Evolutionary conservation across 2,888 invertebrate genomes (phyloP).

Genomic region (Heliconius aoede): DNA sequence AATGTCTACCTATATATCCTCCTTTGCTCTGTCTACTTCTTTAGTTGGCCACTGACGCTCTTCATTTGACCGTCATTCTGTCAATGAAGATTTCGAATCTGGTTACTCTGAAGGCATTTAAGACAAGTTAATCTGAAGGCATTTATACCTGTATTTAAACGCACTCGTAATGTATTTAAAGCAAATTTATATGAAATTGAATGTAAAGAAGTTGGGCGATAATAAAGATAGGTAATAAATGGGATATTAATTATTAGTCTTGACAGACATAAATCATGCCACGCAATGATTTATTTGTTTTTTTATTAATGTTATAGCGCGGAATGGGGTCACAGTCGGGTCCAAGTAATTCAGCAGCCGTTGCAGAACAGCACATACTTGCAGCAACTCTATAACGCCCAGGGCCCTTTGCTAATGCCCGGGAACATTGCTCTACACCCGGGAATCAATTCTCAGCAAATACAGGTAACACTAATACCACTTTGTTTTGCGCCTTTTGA

Average conservation of each 20-base stretch:
- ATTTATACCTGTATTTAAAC: background rate
- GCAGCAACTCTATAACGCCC: conserved; percentile 91
- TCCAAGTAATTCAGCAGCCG: conserved; percentile 93
- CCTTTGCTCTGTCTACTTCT: background rate
- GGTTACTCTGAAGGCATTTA: background rate
- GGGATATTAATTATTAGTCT: background rate
- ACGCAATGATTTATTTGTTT: background rate
- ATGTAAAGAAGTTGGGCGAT: background rate
- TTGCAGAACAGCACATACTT: conserved; percentile 89
- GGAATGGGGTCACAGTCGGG: conserved; percentile 89
- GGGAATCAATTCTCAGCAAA: conserved; percentile 89
- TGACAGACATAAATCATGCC: background rate
- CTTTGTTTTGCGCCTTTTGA: background rate
- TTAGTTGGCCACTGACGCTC: background rate
- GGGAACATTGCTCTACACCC: conserved; percentile 89
- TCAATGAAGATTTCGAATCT: background rate
- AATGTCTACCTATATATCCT: background rate
- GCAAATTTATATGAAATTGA: conserved; percentile 1
- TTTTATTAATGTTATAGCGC: conserved; percentile 60
- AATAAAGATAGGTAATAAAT: background rate
- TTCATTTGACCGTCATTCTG: background rate
- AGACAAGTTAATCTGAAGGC: background rate
- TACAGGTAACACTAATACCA: conserved; percentile 81
- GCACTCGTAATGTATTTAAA: background rate
- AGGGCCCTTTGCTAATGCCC: conserved; percentile 91